Evolutionary conservation across 2,797 vertebrate species (phyloP).

Genomic region (Falco berigora): DNA sequence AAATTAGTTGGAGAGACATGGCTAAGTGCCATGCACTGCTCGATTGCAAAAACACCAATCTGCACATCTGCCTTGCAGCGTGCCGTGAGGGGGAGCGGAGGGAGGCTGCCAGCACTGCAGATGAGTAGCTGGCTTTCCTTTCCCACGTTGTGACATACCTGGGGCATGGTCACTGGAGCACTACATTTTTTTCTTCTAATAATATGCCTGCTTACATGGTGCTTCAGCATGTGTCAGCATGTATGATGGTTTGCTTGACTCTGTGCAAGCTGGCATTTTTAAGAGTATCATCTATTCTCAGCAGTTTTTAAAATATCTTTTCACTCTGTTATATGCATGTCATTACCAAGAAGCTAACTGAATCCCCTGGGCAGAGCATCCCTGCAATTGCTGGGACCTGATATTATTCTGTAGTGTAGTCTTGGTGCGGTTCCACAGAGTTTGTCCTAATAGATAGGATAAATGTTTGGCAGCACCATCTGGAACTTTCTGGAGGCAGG

Average conservation of each 20-base stretch:
- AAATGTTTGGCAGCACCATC: accelerated
- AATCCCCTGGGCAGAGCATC: neutral
- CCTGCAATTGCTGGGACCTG: neutral
- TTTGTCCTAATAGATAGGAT: neutral
- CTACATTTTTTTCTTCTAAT: accelerated
- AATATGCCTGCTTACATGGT: neutral
- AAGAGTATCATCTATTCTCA: neutral
- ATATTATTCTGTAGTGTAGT: neutral
- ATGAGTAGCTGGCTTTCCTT: no score
- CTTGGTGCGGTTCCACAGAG: neutral
- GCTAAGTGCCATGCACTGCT: neutral
- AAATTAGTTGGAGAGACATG: neutral
- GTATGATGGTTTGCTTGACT: accelerated
- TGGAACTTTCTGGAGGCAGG: neutral
- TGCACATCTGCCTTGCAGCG: neutral
- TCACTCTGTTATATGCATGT: neutral
- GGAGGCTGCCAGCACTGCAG: neutral
- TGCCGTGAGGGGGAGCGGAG: neutral
- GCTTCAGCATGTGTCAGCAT: accelerated
- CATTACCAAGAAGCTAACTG: neutral
- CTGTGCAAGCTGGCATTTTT: neutral
- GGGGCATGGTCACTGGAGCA: neutral
- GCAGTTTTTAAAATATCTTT: neutral
- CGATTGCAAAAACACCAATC: neutral
- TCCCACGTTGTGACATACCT: neutral